Evolutionary conservation across 2,113 vertebrate species (phyloP).

Genomic region (Callipepla californica): DNA sequence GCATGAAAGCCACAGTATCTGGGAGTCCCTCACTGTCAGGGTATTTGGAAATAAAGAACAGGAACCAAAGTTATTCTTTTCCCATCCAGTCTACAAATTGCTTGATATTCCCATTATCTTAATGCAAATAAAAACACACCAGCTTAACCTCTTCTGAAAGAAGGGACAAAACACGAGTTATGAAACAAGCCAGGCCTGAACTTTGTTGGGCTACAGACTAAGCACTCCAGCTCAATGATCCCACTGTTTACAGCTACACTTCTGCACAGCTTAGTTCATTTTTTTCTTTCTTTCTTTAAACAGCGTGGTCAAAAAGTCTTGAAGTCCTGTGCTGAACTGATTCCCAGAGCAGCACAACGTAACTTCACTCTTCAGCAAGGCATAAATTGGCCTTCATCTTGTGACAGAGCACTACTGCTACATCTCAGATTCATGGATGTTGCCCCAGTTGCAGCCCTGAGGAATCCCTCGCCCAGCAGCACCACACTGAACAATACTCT

Average conservation of each 20-base stretch:
- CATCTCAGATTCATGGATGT: background rate
- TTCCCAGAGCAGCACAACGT: background rate
- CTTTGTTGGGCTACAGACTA: background rate
- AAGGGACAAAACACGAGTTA: background rate
- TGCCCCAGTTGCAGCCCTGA: background rate
- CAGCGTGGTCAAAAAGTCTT: background rate
- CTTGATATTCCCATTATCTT: background rate
- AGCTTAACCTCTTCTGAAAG: background rate
- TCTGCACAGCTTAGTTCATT: background rate
- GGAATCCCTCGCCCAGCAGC: background rate
- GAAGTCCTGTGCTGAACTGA: background rate
- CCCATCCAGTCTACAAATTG: background rate
- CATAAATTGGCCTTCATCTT: background rate
- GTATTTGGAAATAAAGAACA: background rate
- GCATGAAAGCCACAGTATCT: background rate
- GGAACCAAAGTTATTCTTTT: background rate
- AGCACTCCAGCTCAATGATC: background rate
- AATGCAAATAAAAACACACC: background rate
- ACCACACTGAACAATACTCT: background rate
- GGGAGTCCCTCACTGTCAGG: background rate
- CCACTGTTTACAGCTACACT: background rate
- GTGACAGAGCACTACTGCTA: background rate
- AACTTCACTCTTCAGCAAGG: background rate
- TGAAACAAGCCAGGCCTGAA: background rate
- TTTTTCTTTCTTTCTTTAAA: background rate